Base-by-base conservation (phyloP, 1,140 invertebrate species). In the Musca domestica region DNA sequence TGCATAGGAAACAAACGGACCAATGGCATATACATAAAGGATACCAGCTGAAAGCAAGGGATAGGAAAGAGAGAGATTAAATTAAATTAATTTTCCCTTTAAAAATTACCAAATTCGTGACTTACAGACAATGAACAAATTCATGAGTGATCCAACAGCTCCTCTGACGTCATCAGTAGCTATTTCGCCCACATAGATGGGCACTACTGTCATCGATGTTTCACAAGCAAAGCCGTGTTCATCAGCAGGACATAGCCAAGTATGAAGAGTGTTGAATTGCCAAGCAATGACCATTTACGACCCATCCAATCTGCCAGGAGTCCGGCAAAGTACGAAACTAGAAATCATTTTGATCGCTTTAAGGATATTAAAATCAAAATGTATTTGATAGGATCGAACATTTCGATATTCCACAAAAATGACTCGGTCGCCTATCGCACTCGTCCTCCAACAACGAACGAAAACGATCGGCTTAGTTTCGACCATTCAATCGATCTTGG, bases 171-270 rank as follows among this genome's bases (percentile, higher is more conserved):
- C 77, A 81, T 87, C 78, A 76, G 92, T 90, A 1, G 92, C 88
- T 51, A 93, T 92, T 84, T 95, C 92, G 23, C 91, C 91, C 64
- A 92, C 86, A 77, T 94, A 95, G 85, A 94, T 90, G 0, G 92
- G 92, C 0, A 88, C 83, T 17, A 88, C 85, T 0, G 92, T 89
- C 75, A 91, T 92, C 0, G 88, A 82, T 73, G 89, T 85, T 3
- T 91, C 90, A 5, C 89, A 82, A 2, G 84, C 86, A n/a, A 92
- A 71, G 27, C 93, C 93, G 74, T 52, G 56, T 1, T 89, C 0
- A 85, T 86, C 7, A 90, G 83, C 1, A 91, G 71, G 0, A 88
- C 74, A 87, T 90, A 94, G 1, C 91, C 89, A 4, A 89, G 46
- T 4, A 88, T 73, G 51, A 90, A 88, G 0, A 91, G 90, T 7